Evolutionary conservation across 2,113 vertebrate genomes (phyloP).

Genomic region (Rhagologus leucostigma): DNA sequence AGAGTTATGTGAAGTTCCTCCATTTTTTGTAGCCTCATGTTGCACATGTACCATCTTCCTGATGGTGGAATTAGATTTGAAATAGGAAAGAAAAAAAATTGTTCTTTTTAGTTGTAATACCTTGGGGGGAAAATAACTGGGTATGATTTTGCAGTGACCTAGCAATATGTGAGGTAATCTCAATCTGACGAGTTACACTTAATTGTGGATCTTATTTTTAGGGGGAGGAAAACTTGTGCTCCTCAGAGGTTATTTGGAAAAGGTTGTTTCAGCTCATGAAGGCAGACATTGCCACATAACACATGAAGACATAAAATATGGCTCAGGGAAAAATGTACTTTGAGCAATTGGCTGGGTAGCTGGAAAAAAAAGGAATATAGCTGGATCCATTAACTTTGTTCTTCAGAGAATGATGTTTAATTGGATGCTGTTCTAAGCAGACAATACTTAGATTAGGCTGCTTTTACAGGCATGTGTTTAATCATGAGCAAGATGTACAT

Average conservation of each 20-base stretch:
- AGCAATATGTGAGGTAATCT: not conserved
- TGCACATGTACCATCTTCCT: not conserved
- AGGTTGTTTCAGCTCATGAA: slow-evolving; percentile 28
- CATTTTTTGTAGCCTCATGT: not conserved
- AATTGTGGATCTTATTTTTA: not conserved
- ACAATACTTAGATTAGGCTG: slow-evolving; percentile 48
- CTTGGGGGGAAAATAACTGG: not conserved
- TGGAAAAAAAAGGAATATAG: slow-evolving; percentile 57
- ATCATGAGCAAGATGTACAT: slow-evolving; percentile 43
- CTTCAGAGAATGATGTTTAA: slow-evolving; percentile 52
- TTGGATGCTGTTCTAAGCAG: slow-evolving; percentile 51
- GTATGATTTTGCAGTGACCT: not conserved
- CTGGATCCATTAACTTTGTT: slow-evolving; percentile 25
- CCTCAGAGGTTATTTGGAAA: slow-evolving; percentile 15
- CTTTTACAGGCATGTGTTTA: slow-evolving; percentile 47
- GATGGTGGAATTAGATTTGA: not conserved
- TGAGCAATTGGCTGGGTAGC: slow-evolving; percentile 41
- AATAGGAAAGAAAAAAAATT: not conserved
- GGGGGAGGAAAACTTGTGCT: not conserved
- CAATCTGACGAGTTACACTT: not conserved
- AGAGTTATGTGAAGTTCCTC: not conserved
- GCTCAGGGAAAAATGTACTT: slow-evolving; percentile 37
- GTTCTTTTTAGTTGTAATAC: not conserved
- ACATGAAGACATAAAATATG: slow-evolving; percentile 45
- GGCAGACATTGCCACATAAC: slow-evolving; percentile 36